Percentiles rank a stretch among this genome's conserved stretches.
Evolutionary conservation across 2,888 invertebrate genomes (phyloP).

Genomic region (Cerceris rybyensis): DNA sequence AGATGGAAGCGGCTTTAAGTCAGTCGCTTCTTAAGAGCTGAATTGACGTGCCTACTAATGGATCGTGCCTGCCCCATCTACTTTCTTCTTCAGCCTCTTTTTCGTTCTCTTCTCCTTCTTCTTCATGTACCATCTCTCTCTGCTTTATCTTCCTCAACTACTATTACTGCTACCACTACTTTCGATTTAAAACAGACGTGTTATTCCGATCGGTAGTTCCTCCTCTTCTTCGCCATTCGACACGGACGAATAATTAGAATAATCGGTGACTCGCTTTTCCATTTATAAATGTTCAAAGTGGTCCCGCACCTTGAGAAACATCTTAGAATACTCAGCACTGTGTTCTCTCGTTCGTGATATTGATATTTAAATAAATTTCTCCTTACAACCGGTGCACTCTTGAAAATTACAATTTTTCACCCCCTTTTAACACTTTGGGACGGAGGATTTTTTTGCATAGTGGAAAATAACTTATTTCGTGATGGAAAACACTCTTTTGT

Average conservation of each 20-base stretch:
- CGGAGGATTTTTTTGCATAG: too few relatives aligned
- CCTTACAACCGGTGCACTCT: too few relatives aligned
- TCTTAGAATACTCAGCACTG: background rate
- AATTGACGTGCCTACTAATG: constrained; percentile 81
- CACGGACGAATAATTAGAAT: background rate
- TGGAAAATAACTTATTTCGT: too few relatives aligned
- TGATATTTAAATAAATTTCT: background rate
- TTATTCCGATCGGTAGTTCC: background rate
- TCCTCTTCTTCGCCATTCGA: background rate
- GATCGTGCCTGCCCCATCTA: constrained; percentile 76
- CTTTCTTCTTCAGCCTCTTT: constrained; percentile 66
- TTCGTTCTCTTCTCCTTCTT: constrained; percentile 45
- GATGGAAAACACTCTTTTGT: too few relatives aligned
- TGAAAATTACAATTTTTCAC: too few relatives aligned
- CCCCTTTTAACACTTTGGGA: too few relatives aligned
- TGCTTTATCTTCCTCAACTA: constrained; percentile 10
- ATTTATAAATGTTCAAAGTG: background rate
- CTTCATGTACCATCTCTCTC: constrained; percentile 32
- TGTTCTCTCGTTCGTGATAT: background rate
- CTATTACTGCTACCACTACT: constrained; percentile 17
- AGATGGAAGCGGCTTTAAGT: constrained; percentile 75
- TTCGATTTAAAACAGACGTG: constrained; percentile 71
- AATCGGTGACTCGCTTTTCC: background rate
- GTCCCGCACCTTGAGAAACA: background rate
- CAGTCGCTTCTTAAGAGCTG: constrained; percentile 79